Conservation (phyloP, 2,113 vertebrate genomes). For the Ciconia stormi region DNA sequence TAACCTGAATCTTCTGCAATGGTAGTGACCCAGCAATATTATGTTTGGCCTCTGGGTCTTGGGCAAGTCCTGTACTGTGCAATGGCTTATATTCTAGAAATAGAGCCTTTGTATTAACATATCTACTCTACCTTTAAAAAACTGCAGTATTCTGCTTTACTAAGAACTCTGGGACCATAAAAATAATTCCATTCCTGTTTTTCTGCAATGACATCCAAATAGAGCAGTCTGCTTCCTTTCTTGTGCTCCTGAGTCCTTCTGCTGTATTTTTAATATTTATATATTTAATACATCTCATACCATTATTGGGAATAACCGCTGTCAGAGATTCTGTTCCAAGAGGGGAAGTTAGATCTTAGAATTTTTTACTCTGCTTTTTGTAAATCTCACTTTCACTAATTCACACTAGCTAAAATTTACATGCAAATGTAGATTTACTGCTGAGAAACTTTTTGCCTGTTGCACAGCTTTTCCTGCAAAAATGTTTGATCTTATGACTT, state of each 20-base stretch:
- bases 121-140: background rate
- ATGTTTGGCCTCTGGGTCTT: background rate
- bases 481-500: background rate
- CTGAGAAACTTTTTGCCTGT: background rate
- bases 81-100: background rate
- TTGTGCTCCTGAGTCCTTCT: background rate
- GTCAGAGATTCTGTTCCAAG: background rate
- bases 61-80: fast-evolving
- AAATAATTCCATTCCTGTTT: background rate
- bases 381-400: background rate
- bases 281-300: background rate
- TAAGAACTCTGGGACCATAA: background rate
- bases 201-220: background rate
- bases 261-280: background rate
- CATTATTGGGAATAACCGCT: background rate
- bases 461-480: background rate
- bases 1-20: background rate
- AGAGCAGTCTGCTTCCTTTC: background rate
- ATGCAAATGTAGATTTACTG: background rate
- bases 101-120: background rate
- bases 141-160: background rate
- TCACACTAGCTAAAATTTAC: background rate
- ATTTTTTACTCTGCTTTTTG: background rate
- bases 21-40: background rate
- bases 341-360: background rate